These are phyloP conservation scores for Sminthurides bifidus DNA, from an alignment of 1,140 invertebrate genomes.

Conservation along the genomic window DNA sequence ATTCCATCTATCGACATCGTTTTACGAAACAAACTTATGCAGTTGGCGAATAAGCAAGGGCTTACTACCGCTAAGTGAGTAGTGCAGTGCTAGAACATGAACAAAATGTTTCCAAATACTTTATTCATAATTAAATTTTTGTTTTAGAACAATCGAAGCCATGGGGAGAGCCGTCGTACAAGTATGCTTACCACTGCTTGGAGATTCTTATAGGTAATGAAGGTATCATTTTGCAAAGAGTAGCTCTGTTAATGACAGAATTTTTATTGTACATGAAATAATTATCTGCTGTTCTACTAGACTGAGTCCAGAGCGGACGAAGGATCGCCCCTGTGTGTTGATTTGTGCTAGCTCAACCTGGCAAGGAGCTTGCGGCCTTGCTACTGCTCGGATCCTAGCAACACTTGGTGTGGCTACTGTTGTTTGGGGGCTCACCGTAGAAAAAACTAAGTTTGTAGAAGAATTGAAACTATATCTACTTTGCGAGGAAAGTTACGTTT, in stretches of 20 bases:
- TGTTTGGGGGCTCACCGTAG: slow-evolving; percentile 10
- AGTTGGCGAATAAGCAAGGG: slow-evolving; percentile 18
- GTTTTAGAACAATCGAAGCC: slow-evolving; percentile 17
- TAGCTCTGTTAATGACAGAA: neutral
- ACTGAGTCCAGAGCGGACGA: slow-evolving; percentile 22
- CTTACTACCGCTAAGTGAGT: slow-evolving; percentile 13
- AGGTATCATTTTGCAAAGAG: neutral
- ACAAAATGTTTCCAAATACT: neutral
- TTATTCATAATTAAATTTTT: neutral
- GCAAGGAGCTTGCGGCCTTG: slow-evolving; percentile 22
- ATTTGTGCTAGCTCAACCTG: slow-evolving; percentile 19
- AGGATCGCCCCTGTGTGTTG: slow-evolving; percentile 20
- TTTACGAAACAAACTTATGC: slow-evolving; percentile 14
- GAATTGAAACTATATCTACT: no score
- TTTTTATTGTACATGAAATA: no score
- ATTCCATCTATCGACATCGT: slow-evolving; percentile 15
- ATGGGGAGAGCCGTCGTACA: slow-evolving; percentile 22
- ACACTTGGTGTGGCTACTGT: slow-evolving; percentile 15
- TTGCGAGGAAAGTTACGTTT: no score
- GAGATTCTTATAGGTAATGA: slow-evolving; percentile 23
- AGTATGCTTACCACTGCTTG: slow-evolving; percentile 14
- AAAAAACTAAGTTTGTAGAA: slow-evolving; percentile 1
- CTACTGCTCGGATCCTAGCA: slow-evolving; percentile 17
- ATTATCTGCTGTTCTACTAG: slow-evolving; percentile 10
- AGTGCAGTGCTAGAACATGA: neutral